phyloP scores from a whole-genome alignment of 2,888 invertebrate genomes.

The Rhorus exstirpatorius region DNA sequence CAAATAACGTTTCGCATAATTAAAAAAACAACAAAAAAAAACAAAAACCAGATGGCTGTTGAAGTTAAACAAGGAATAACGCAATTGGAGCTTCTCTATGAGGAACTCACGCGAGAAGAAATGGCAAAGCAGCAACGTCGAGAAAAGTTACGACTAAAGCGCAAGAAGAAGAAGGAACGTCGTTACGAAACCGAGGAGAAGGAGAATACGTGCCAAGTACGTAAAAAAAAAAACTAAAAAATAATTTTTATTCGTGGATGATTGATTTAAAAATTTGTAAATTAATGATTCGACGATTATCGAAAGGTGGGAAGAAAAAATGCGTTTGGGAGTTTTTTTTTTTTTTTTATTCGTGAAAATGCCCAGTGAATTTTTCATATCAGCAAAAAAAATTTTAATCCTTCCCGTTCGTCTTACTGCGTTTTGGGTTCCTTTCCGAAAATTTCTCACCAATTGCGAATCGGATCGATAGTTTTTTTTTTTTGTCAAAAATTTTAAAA shows the following conservation, averaged over 20 bases:
- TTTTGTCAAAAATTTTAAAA: no score
- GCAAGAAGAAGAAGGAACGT: conserved; percentile 91
- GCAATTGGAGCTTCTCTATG: conserved; percentile 94
- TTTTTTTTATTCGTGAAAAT: no score
- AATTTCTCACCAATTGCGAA: no score
- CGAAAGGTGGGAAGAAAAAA: no score
- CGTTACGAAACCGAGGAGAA: conserved; percentile 86
- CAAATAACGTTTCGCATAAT: background rate
- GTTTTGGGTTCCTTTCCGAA: no score
- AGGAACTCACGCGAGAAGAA: conserved; percentile 95
- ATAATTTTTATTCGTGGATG: background rate
- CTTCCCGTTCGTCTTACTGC: no score
- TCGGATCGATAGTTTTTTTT: no score
- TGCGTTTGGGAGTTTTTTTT: no score
- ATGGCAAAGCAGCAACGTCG: conserved; percentile 93
- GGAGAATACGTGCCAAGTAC: conserved; percentile 86
- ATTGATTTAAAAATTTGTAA: no score
- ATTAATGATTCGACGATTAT: no score
- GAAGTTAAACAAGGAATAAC: conserved; percentile 96
- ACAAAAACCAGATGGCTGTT: conserved; percentile 89
- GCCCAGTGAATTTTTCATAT: no score
- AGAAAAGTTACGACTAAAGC: conserved; percentile 94
- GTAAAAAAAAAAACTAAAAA: conserved; percentile 57
- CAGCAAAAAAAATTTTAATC: no score
- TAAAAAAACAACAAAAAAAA: conserved; percentile 76